Evolutionary conservation across 2,113 vertebrate species (phyloP), one percentile per base, ranked within the genome.

Genomic region (Urocynchramus pylzowi): DNA sequence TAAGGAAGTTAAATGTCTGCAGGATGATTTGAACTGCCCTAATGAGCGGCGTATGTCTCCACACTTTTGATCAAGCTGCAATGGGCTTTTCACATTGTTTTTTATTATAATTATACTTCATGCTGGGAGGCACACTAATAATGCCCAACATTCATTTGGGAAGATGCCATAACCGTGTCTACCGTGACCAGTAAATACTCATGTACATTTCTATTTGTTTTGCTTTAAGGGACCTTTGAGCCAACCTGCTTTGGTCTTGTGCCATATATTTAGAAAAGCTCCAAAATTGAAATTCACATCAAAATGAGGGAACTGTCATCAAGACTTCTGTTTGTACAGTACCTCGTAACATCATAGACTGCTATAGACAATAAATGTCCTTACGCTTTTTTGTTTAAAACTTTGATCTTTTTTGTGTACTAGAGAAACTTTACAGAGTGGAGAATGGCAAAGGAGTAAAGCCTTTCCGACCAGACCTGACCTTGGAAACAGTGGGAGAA

Each of bases 361-460:
- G 0, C 23, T 92, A 16, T 52, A 53, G 19, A 26, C 31, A 67
- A 20, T 39, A 18, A 75, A 71, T 70, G 16, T 52, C 31, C 41
- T 73, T n/a, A 26, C 0, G 2, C 1, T 20, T 68, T 87, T 59
- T 79, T 76, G 8, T 56, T 95, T 84, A 27, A 68, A 57, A 77
- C 13, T 84, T 84, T 76, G 39, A 35, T 53, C 24, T 92, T 82
- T 80, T 73, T 89, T 4, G 1, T 75, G 9, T 60, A 89, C 85
- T 97, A 99, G 99, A 99, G 95, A 99, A 99, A 98, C 96, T 99
- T 84, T 97, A 98, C 97, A 98, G 98, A 95, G 98, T 99, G 65
- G 97, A 99, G 97, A 97, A 96, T 12, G 67, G 96, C 97, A 77
- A 96, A 20, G 93, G 97, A 96, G 8, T 3, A 18, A 97, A 94